Evolutionary conservation across 64 coral and sea anemone genomes (phyloP).

Genomic region (Dendrophyllia cribrosa): DNA sequence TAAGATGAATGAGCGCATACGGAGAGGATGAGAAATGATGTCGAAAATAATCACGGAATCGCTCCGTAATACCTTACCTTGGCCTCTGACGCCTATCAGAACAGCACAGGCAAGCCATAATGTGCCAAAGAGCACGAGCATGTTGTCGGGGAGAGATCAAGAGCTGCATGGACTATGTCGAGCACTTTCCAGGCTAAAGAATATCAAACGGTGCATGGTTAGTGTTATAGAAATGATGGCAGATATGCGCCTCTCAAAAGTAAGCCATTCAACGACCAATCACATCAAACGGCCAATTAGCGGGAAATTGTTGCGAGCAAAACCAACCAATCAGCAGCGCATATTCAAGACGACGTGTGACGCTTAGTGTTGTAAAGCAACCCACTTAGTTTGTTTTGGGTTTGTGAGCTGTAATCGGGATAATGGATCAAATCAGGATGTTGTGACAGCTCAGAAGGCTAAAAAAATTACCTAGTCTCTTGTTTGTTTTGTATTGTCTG

Average conservation of each 20-base stretch:
- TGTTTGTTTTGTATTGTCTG: slow-evolving; percentile 85
- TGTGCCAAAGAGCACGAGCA: slow-evolving; percentile 95
- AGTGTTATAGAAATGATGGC: slow-evolving; percentile 85
- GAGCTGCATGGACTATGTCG: slow-evolving; percentile 71
- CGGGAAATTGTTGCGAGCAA: slow-evolving; percentile 72
- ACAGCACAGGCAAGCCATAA: slow-evolving; percentile 66
- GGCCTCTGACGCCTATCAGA: slow-evolving; percentile 29
- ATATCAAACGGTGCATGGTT: slow-evolving; percentile 72
- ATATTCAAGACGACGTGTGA: slow-evolving; percentile 84
- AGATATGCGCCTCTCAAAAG: slow-evolving; percentile 70
- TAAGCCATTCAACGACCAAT: slow-evolving; percentile 88
- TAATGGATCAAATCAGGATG: slow-evolving; percentile 93
- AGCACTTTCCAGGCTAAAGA: slow-evolving; percentile 80
- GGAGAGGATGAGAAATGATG: slow-evolving; percentile 3
- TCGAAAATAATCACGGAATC: slow-evolving; percentile 34
- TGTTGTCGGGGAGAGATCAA: slow-evolving; percentile 65
- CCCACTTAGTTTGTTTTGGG: slow-evolving; percentile 94
- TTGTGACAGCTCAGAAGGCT: slow-evolving; percentile 94
- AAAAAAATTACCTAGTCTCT: slow-evolving; percentile 87
- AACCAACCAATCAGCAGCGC: slow-evolving; percentile 79
- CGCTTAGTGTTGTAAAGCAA: slow-evolving; percentile 92
- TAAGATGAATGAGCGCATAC: slow-evolving; percentile 30
- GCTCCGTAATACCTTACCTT: slow-evolving; percentile 52
- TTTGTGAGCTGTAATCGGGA: slow-evolving; percentile 92
- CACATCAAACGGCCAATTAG: slow-evolving; percentile 92